phyloP scores from a whole-genome alignment of 35 echinoderm and acorn worm species.

The Heliocidaris erythrogramma region DNA sequence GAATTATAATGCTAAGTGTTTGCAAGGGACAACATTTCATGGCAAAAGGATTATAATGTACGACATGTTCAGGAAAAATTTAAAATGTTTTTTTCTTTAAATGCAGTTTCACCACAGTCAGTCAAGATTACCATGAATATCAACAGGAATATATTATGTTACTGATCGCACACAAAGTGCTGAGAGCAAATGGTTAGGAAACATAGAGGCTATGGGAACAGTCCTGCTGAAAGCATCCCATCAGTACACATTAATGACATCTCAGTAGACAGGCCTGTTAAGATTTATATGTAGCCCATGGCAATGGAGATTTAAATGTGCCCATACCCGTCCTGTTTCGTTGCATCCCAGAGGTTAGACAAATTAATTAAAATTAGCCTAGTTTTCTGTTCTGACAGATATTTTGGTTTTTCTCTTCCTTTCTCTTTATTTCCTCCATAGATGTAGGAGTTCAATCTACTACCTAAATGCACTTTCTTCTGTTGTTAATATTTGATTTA shows the following conservation, averaged over 20 bases:
- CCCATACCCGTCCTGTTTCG: background rate
- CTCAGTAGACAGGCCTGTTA: background rate
- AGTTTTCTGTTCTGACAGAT: background rate
- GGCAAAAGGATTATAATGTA: too few relatives aligned
- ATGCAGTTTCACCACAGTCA: too few relatives aligned
- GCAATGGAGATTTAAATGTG: background rate
- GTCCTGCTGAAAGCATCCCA: background rate
- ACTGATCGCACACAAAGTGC: background rate
- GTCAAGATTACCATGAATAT: too few relatives aligned
- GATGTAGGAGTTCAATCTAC: background rate
- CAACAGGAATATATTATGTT: too few relatives aligned
- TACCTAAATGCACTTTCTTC: background rate
- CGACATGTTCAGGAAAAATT: too few relatives aligned
- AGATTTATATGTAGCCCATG: background rate
- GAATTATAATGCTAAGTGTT: too few relatives aligned
- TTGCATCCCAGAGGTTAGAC: background rate
- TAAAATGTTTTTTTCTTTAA: too few relatives aligned
- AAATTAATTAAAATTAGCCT: background rate
- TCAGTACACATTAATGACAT: slow-evolving; percentile 2
- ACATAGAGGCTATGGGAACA: background rate
- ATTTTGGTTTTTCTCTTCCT: background rate
- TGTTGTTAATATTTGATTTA: too few relatives aligned
- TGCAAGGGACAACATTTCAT: too few relatives aligned
- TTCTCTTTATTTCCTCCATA: background rate
- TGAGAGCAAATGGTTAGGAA: background rate